Evolutionary conservation across 2,888 invertebrate species (phyloP).

Genomic region (Esperia sulphurella): DNA sequence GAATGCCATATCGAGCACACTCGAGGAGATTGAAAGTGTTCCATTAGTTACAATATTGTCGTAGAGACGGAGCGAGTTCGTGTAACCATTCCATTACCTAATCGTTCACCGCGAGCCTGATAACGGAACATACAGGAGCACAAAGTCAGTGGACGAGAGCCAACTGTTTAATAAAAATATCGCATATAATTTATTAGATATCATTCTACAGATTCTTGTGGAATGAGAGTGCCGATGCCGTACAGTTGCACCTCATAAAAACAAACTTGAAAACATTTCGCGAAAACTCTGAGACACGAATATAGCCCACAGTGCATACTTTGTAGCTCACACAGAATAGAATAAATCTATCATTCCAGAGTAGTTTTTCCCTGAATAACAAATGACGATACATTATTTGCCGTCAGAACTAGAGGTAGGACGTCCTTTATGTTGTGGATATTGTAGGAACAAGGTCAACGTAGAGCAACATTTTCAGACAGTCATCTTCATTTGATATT

Average conservation of each 20-base stretch:
- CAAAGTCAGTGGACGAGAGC: slow-evolving; percentile 66
- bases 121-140: slow-evolving; percentile 52
- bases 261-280: slow-evolving; percentile 62
- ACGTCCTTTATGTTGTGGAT: slow-evolving; percentile 28
- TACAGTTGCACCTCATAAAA: slow-evolving; percentile 75
- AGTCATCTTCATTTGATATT: too few relatives aligned
- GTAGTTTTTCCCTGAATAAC: slow-evolving; percentile 44
- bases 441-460: slow-evolving; percentile 25
- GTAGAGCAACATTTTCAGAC: background rate
- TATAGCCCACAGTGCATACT: slow-evolving; percentile 50
- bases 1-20: slow-evolving; percentile 39
- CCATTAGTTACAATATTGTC: slow-evolving; percentile 16
- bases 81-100: slow-evolving; percentile 32
- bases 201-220: slow-evolving; percentile 65
- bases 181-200: slow-evolving; percentile 71
- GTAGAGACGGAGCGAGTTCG: slow-evolving; percentile 22
- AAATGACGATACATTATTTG: slow-evolving; percentile 43
- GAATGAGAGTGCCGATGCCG: slow-evolving; percentile 44
- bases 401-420: slow-evolving; percentile 30
- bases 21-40: slow-evolving; percentile 13
- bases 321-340: slow-evolving; percentile 41
- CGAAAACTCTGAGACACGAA: slow-evolving; percentile 39
- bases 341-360: slow-evolving; percentile 50
- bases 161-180: slow-evolving; percentile 72
- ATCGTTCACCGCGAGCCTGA: slow-evolving; percentile 48